Base-by-base conservation (phyloP, 1,140 invertebrate genomes). In the Heliconius nattereri region DNA sequence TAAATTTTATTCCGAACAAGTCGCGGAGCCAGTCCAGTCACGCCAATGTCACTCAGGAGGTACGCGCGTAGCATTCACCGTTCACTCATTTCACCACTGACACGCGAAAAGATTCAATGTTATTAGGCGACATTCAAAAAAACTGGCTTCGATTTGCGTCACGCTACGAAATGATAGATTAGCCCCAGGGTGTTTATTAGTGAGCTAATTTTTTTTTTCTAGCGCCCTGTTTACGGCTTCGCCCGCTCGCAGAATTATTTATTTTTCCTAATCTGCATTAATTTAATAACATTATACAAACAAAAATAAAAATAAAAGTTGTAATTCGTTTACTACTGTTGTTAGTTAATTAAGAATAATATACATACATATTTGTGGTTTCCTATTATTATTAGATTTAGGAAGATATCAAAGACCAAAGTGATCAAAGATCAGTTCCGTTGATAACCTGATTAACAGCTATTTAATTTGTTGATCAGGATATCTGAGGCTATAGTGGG, bases 61-160 rank as follows among this genome's bases (percentile, higher is more conserved):
- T 80, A 82, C 78, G 76, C 83, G 85, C 85, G 85, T 84, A 77
- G 85, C 85, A 89, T 88, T 85, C 87, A 84, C 83, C 81, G 80
- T 81, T 80, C 66, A 78, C 79, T 70, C 84, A 88, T 87, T 90
- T 88, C 87, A 85, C 82, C 83, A 86, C 75, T 85, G 78, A 83
- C 84, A 86, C 87, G 84, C 84, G 79, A 83, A 84, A 85, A 83
- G 81, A 81, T 81, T 86, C 85, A 86, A 85, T 84, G 85, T 77
- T 82, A 84, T 70, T 71, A 57, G 70, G 76, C 80, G 83, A 85
- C 83, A 83, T 84, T 82, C 76, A 75, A 75, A 81, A 78, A 57
- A 54, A 66, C 60, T 26, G 23, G 60, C 23, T 66, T 26, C 57
- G n/a, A 3, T 60, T 60, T 60, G 57, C 57, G 3, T 16, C 13